phyloP scores from a whole-genome alignment of 2,888 invertebrate species.

The Coelinius sp. region DNA sequence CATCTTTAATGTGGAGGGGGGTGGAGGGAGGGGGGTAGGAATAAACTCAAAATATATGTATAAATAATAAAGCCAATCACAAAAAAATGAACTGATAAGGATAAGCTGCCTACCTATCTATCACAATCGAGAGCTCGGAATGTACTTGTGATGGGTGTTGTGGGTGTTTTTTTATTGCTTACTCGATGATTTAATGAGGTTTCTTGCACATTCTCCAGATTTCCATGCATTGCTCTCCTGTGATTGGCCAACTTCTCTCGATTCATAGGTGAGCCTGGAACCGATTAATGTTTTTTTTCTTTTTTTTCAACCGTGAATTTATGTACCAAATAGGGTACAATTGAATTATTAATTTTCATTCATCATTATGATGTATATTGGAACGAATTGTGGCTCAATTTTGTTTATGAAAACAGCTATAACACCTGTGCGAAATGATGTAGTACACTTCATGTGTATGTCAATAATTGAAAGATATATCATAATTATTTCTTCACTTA shows the following conservation, averaged over 20 bases:
- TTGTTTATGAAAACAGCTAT: not conserved
- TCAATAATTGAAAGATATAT: not conserved
- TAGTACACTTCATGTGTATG: not conserved
- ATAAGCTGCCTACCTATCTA: slow-evolving; percentile 62
- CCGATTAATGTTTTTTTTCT: slow-evolving; percentile 35
- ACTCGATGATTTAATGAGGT: slow-evolving; percentile 84
- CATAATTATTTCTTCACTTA: not conserved
- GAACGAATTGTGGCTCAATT: slow-evolving; percentile 1
- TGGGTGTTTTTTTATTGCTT: slow-evolving; percentile 72
- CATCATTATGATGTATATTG: not conserved
- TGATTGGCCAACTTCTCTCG: slow-evolving; percentile 86
- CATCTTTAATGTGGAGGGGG: too few species aligned
- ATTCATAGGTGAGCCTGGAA: slow-evolving; percentile 85
- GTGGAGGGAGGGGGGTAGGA: too few species aligned
- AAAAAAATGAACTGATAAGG: slow-evolving; percentile 29
- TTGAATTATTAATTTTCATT: too few species aligned
- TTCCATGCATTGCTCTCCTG: slow-evolving; percentile 75
- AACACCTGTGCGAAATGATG: slow-evolving; percentile 17
- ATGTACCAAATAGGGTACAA: not conserved
- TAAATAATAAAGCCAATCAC: slow-evolving; percentile 33
- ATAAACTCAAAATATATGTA: not conserved
- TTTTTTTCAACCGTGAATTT: not conserved
- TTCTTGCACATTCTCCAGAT: slow-evolving; percentile 82
- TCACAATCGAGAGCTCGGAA: slow-evolving; percentile 67
- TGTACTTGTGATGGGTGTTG: slow-evolving; percentile 64